A percentile compares a stretch with the other conserved stretches of the same genome.
phyloP scores from a whole-genome alignment of 2,113 vertebrate genomes.

The Falco punctatus region DNA sequence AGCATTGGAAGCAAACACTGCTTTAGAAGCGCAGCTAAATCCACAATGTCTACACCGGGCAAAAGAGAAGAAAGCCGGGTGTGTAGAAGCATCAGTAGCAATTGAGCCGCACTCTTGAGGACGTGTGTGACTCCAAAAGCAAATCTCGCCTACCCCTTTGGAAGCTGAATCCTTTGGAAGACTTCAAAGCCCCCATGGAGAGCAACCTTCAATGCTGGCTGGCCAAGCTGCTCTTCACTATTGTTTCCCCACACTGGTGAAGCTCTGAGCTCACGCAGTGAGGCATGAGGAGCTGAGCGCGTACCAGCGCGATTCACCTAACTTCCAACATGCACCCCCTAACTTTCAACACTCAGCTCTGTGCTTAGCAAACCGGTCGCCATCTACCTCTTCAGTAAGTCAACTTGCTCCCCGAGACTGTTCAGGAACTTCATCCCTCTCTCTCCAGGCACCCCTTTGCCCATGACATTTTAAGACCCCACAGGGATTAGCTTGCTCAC shows the following conservation, averaged over 20 bases:
- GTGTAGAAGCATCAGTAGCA: background rate
- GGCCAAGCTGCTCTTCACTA: background rate
- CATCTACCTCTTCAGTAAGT: background rate
- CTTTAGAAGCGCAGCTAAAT: background rate
- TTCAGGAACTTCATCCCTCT: background rate
- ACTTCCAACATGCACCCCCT: background rate
- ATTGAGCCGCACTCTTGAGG: background rate
- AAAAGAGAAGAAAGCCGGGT: fast-evolving
- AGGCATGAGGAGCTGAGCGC: background rate
- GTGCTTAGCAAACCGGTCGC: background rate
- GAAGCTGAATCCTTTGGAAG: background rate
- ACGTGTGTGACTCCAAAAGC: background rate
- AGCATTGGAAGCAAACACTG: background rate
- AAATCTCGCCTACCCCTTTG: background rate
- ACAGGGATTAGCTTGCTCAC: background rate
- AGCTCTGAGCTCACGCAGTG: background rate
- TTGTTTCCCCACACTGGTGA: background rate
- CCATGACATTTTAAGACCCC: background rate
- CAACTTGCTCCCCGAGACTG: background rate
- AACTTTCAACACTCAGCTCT: background rate
- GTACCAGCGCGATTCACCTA: too few relatives aligned
- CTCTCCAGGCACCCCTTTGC: background rate
- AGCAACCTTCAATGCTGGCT: background rate
- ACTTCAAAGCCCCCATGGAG: background rate
- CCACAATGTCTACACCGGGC: background rate